phyloP scores from a whole-genome alignment of 1,140 invertebrate species.

The Magallana angulata region DNA sequence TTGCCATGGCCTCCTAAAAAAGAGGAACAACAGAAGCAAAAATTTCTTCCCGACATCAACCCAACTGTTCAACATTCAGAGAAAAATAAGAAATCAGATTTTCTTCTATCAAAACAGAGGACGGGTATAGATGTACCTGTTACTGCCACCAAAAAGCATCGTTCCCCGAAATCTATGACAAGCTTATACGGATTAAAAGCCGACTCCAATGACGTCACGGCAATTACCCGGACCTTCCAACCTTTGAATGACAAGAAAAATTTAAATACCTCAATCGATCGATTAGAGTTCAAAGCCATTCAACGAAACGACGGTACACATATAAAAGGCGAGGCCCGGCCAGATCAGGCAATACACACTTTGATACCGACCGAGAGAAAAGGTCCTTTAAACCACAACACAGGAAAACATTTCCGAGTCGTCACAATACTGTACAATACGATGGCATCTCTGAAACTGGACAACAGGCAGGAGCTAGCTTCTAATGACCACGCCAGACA shows the following conservation, averaged over 20 bases:
- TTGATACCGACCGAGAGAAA: slow-evolving; percentile 1
- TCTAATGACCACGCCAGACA: slow-evolving; percentile 54
- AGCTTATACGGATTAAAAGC: not conserved
- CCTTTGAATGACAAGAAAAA: slow-evolving; percentile 28
- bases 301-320: not conserved
- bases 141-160: not conserved
- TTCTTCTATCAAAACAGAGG: not conserved
- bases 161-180: not conserved
- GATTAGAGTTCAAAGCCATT: slow-evolving; percentile 26
- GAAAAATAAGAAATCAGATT: not conserved
- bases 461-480: slow-evolving; percentile 52
- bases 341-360: slow-evolving; percentile 12
- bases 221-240: slow-evolving; percentile 14
- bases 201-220: slow-evolving; percentile 12
- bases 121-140: not conserved
- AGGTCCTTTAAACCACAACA: slow-evolving; percentile 19
- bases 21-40: not conserved
- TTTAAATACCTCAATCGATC: slow-evolving; percentile 30
- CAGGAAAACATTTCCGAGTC: not conserved
- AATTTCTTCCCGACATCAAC: slow-evolving; percentile 11
- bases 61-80: not conserved
- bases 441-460: slow-evolving; percentile 54
- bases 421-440: slow-evolving; percentile 39
- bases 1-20: slow-evolving; percentile 7
- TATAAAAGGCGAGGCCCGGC: slow-evolving; percentile 14